These are phyloP conservation scores for Pyrocoelia pectoralis DNA, from an alignment of 2,888 invertebrate genomes.

Conservation along the genomic window DNA sequence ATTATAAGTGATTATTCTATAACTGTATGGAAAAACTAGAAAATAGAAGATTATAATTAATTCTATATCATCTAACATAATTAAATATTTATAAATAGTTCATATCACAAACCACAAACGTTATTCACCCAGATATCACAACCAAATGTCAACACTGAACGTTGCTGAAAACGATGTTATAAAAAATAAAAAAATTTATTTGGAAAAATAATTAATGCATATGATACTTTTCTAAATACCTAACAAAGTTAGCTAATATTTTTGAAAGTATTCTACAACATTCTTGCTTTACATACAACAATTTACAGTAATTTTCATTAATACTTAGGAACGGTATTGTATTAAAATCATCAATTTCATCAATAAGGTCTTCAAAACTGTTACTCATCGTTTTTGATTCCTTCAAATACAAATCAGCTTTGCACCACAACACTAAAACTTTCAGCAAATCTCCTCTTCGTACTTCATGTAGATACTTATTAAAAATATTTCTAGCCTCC, in stretches of 20 bases:
- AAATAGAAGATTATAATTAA: no score
- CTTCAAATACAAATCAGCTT: slow-evolving; percentile 21
- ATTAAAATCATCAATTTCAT: slow-evolving; percentile 31
- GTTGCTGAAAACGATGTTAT: no score
- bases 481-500: slow-evolving; percentile 61
- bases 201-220: slow-evolving; percentile 15
- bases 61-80: no score
- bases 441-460: slow-evolving; percentile 19
- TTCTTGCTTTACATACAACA: slow-evolving; percentile 27
- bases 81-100: no score
- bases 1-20: no score
- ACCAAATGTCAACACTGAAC: no score
- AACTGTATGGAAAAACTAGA: no score
- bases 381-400: slow-evolving; percentile 16
- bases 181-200: not conserved
- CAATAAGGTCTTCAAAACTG: slow-evolving; percentile 19
- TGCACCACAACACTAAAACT: slow-evolving; percentile 26
- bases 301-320: slow-evolving; percentile 21
- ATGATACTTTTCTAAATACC: slow-evolving; percentile 28
- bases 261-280: slow-evolving; percentile 28
- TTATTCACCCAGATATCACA: no score
- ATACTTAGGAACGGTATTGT: slow-evolving; percentile 28
- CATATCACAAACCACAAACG: no score
- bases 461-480: slow-evolving; percentile 47
- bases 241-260: slow-evolving; percentile 21